These are phyloP conservation scores for Rutpela maculata DNA, from an alignment of 2,888 invertebrate genomes.

Conservation along the genomic window DNA sequence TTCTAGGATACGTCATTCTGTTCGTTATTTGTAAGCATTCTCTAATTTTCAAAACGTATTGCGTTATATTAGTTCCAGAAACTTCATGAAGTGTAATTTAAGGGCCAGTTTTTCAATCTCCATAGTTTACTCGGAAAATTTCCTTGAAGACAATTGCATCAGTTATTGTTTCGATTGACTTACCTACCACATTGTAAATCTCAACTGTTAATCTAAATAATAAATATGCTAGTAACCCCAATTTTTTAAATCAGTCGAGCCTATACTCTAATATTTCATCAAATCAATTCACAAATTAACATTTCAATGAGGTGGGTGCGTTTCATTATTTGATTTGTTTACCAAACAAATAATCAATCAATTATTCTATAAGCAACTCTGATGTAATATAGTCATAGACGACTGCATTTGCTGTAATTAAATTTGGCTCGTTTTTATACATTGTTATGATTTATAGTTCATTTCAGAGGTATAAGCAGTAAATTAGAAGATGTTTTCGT, in stretches of 20 bases:
- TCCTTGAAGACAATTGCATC: too few species aligned
- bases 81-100: too few species aligned
- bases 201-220: background rate
- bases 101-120: too few species aligned
- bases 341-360: conserved; percentile 7
- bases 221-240: background rate
- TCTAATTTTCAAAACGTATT: too few species aligned
- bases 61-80: too few species aligned
- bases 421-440: background rate
- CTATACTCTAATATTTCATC: background rate
- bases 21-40: too few species aligned
- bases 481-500: too few species aligned
- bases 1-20: too few species aligned
- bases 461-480: too few species aligned
- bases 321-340: conserved; percentile 17
- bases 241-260: background rate
- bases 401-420: conserved; percentile 10
- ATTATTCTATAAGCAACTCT: conserved; percentile 21
- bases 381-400: conserved; percentile 20
- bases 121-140: too few species aligned
- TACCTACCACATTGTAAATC: too few species aligned
- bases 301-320: conserved; percentile 21
- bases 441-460: background rate
- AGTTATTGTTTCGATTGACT: too few species aligned
- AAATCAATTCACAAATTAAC: conserved; percentile 7